Base-by-base conservation (phyloP, 37 sponge, comb jelly and placozoan species). In the Ianthella basta region DNA sequence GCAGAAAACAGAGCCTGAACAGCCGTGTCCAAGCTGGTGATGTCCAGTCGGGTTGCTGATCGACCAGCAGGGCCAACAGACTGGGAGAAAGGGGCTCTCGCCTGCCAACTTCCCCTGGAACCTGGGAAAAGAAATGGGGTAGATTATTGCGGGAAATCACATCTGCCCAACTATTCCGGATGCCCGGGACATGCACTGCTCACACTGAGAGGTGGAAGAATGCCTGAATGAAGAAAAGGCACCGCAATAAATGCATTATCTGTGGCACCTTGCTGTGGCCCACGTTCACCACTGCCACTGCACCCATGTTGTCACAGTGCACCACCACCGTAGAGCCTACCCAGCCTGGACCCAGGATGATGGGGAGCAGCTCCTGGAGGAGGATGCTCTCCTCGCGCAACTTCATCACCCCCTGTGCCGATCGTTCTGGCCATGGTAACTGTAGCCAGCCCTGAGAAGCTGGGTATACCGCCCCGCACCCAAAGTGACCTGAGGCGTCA, bases 211-310 rank as follows among this genome's bases (percentile, higher is more conserved):
- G 30, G 23, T 80, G 34, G 37, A 65, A 77, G 15, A 27, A 24
- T 24, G 88, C 84, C 35, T 21, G 25, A 20, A 85, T 38, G 33
- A 85, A 89, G 65, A 73, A 36, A 29, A 89, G 75, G 39, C 85
- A 85, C 15, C 82, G 44, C 39, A 89, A 19, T n/a, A 89, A 23
- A 40, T 89, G 82, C 64, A 80, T 85, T 25, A 81, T 25, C 21
- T 21, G 10, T 14, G 56, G 36, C 32, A 83, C 86, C 32, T 60
- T 56, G 16, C 69, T 37, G 32, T 60, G 72, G 30, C 82, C 75
- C 1, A 60, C 38, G 30, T 80, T 85, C 44, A 85, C 12, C 15
- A 80, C 63, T 6, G 24, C n/a, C 1, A 80, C 86, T 18, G 72
- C 86, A 5, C 80, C 86, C 20, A 18, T 25, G 75, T 89, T 85